These are phyloP conservation scores for Peromyscus nudipes DNA, from an alignment of 2,797 vertebrate species.

Conservation along the genomic window DNA sequence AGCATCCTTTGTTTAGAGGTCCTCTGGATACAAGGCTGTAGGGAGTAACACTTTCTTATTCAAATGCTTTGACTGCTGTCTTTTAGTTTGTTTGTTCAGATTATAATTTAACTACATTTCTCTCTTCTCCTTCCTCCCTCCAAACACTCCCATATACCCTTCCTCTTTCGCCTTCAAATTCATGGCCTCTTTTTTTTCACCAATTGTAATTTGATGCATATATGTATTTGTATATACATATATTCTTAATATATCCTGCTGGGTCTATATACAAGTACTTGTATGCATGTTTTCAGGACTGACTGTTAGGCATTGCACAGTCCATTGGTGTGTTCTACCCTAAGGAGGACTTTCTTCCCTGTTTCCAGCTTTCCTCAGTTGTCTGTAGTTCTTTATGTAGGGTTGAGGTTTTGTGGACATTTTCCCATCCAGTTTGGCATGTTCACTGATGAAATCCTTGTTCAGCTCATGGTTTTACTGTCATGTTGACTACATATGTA, in stretches of 20 bases:
- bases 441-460: background rate
- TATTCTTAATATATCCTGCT: background rate
- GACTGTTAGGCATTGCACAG: background rate
- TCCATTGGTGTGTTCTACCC: background rate
- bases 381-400: background rate
- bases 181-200: background rate
- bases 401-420: background rate
- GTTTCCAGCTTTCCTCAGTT: no score
- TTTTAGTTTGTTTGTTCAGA: background rate
- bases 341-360: background rate
- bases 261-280: background rate
- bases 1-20: background rate
- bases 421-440: background rate
- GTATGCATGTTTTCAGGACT: background rate
- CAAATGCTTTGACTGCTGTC: background rate
- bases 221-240: background rate
- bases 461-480: background rate
- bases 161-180: background rate
- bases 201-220: background rate
- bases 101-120: background rate
- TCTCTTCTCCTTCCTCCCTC: background rate
- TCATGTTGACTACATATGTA: background rate
- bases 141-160: background rate
- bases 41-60: background rate
- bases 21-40: background rate